Conservation (phyloP, 2,888 invertebrate genomes). For the Pristionchus fissidentatus region DNA sequence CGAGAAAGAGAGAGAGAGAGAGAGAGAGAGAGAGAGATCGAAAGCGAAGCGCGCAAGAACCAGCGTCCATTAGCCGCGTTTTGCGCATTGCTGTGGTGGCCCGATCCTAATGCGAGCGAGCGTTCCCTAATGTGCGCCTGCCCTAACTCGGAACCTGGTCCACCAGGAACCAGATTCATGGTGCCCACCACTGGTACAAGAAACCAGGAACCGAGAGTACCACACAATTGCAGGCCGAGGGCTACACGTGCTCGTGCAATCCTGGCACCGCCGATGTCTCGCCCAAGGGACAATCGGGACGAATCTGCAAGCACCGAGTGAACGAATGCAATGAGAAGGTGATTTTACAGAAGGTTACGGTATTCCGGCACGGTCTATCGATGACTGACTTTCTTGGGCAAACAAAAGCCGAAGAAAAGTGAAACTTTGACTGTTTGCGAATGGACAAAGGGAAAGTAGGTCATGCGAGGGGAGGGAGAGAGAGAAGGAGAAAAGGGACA, state of each 20-base stretch:
- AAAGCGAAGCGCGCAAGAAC: slow-evolving; percentile 1
- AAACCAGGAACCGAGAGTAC: not conserved
- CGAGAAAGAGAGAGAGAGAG: not conserved
- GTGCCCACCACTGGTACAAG: not conserved
- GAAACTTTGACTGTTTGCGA: slow-evolving; percentile 2
- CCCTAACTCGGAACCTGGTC: not conserved
- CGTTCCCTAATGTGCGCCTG: slow-evolving; percentile 30
- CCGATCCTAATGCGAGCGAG: slow-evolving; percentile 25
- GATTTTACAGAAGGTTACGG: not conserved
- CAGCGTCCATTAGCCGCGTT: slow-evolving; percentile 36
- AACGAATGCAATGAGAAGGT: slow-evolving; percentile 73
- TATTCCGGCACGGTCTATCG: slow-evolving; percentile 41
- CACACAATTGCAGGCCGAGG: slow-evolving; percentile 65
- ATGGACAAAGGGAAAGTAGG: slow-evolving; percentile 1
- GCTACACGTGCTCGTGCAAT: slow-evolving; percentile 73
- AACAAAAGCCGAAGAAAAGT: slow-evolving; percentile 35
- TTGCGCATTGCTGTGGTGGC: slow-evolving; percentile 11
- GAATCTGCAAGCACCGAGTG: slow-evolving; percentile 71
- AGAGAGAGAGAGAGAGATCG: slow-evolving; percentile 30
- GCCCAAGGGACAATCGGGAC: slow-evolving; percentile 62
- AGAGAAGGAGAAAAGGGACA: not conserved
- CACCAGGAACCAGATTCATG: not conserved
- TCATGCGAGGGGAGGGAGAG: not conserved
- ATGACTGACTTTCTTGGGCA: not conserved
- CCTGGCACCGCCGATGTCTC: slow-evolving; percentile 75